Evolutionary conservation across 2,888 invertebrate species (phyloP).

Genomic region (Patella caerulea): DNA sequence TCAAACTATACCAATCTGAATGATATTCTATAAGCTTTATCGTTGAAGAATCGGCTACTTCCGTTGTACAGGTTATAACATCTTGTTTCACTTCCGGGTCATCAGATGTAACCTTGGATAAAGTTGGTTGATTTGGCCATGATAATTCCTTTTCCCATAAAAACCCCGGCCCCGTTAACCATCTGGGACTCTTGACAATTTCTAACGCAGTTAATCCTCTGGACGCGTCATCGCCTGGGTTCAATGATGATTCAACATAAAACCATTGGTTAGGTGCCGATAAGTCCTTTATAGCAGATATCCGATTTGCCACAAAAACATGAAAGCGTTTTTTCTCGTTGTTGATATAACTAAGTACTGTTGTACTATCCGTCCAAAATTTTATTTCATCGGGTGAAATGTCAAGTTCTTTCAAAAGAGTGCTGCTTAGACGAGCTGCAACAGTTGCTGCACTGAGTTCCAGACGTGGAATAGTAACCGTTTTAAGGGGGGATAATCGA

Average conservation of each 20-base stretch:
- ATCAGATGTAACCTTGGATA: background rate
- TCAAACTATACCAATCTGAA: slow-evolving; percentile 4
- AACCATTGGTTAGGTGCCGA: no score
- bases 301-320: slow-evolving; percentile 20
- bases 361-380: slow-evolving; percentile 18
- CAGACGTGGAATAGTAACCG: slow-evolving; percentile 17
- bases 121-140: slow-evolving; percentile 18
- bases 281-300: background rate
- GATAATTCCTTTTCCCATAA: background rate
- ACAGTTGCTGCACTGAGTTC: slow-evolving; percentile 21
- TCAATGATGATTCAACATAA: no score
- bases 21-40: background rate
- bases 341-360: slow-evolving; percentile 14
- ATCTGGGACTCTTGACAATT: no score
- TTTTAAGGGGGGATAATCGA: slow-evolving; percentile 18
- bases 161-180: no score
- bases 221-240: slow-evolving; percentile 10
- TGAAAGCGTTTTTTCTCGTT: slow-evolving; percentile 18
- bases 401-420: slow-evolving; percentile 6
- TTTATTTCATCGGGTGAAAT: background rate
- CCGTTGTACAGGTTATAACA: background rate
- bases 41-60: background rate
- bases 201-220: no score
- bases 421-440: background rate
- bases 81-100: slow-evolving; percentile 18